Evolutionary conservation across 2,797 vertebrate genomes (phyloP).

Genomic region (Hemibagrus guttatus): DNA sequence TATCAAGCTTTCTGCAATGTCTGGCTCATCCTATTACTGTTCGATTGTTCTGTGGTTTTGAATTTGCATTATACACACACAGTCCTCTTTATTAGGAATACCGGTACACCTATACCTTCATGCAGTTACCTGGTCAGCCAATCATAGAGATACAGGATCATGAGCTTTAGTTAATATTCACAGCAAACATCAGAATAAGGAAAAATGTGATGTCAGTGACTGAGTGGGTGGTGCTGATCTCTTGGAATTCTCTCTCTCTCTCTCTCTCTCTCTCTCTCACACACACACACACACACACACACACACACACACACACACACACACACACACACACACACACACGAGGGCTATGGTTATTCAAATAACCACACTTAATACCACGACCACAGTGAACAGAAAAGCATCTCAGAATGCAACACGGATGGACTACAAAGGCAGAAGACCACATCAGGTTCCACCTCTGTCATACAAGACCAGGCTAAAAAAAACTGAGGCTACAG

Average conservation of each 20-base stretch:
- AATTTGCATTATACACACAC: background rate
- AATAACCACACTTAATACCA: background rate
- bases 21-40: background rate
- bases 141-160: background rate
- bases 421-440: background rate
- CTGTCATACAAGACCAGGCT: background rate
- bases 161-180: background rate
- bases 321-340: too few relatives aligned
- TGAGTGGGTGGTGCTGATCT: background rate
- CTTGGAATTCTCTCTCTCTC: too few relatives aligned
- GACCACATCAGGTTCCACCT: background rate
- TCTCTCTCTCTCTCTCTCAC: too few relatives aligned
- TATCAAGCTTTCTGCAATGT: background rate
- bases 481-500: background rate
- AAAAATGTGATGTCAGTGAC: background rate
- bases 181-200: background rate
- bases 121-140: background rate
- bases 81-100: background rate
- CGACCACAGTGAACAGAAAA: background rate
- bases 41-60: background rate
- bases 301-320: too few relatives aligned
- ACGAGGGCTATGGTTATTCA: background rate
- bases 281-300: too few relatives aligned
- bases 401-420: background rate
- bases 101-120: background rate